phyloP scores from a whole-genome alignment of 2,888 invertebrate species.

The Patella pellucida region DNA sequence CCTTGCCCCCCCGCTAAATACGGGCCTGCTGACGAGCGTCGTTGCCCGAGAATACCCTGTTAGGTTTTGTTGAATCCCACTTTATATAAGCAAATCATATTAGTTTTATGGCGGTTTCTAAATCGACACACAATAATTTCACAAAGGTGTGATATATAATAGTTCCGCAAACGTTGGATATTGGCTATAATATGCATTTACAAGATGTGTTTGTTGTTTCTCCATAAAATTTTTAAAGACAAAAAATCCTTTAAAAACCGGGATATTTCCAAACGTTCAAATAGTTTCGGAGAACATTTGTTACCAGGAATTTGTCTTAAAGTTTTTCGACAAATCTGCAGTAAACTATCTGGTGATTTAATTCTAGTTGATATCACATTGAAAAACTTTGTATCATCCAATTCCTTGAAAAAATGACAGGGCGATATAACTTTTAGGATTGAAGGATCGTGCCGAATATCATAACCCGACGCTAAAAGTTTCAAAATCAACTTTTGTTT shows the following conservation, averaged over 20 bases:
- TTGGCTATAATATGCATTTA: too few species aligned
- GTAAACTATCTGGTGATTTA: background rate
- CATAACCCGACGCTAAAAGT: background rate
- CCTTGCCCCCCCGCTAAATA: too few species aligned
- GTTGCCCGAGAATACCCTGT: too few species aligned
- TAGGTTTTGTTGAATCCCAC: too few species aligned
- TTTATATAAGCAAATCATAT: too few species aligned
- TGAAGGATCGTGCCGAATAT: background rate
- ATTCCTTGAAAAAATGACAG: background rate
- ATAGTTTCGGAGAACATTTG: background rate
- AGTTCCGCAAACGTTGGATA: too few species aligned
- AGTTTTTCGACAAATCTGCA: background rate
- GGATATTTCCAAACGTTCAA: background rate
- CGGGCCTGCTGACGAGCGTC: too few species aligned
- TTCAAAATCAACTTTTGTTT: background rate
- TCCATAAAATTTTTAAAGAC: slow-evolving; percentile 1
- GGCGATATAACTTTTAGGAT: background rate
- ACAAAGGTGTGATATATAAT: too few species aligned
- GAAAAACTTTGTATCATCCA: background rate
- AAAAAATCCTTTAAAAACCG: background rate
- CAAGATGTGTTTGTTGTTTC: too few species aligned
- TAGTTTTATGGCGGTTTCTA: too few species aligned
- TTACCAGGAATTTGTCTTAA: background rate
- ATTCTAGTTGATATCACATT: background rate
- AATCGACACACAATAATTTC: too few species aligned